Conservation (phyloP, 2,113 vertebrate genomes). For the Anser cygnoides region DNA sequence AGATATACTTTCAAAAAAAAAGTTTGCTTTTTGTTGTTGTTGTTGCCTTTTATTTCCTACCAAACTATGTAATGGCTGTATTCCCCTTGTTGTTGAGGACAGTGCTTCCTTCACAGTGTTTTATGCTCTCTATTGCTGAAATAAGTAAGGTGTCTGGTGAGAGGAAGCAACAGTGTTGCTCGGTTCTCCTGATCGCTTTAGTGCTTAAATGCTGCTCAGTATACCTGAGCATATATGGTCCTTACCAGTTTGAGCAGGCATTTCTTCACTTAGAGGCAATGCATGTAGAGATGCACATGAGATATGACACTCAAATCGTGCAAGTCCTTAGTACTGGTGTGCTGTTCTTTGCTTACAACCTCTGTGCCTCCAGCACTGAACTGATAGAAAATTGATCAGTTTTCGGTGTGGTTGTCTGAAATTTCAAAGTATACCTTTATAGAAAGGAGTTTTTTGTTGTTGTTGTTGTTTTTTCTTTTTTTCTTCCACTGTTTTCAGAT, state of each 20-base stretch:
- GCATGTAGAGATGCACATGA: neutral
- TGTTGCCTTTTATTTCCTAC: neutral
- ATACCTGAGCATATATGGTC: too few relatives aligned
- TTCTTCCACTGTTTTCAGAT: neutral
- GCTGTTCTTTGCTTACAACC: neutral
- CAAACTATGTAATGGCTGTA: neutral
- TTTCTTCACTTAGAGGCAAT: neutral
- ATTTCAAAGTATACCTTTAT: neutral
- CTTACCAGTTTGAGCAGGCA: neutral
- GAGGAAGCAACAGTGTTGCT: neutral
- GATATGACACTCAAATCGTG: neutral
- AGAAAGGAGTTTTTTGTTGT: neutral
- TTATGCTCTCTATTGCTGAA: neutral
- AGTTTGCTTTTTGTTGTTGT: neutral
- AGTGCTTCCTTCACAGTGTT: neutral
- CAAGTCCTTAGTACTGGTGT: neutral
- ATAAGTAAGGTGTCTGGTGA: rapidly evolving
- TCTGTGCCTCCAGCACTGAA: neutral
- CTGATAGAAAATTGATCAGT: neutral
- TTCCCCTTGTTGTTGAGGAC: neutral
- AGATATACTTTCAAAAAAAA: neutral
- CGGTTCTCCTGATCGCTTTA: neutral
- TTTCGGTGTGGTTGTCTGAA: neutral
- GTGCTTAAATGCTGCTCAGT: neutral
- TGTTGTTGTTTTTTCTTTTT: neutral